A percentile compares a stretch with the other conserved stretches of the same genome.
These are phyloP conservation scores for Drosophila kanekoi DNA, from an alignment of 2,888 invertebrate species.

Conservation along the genomic window DNA sequence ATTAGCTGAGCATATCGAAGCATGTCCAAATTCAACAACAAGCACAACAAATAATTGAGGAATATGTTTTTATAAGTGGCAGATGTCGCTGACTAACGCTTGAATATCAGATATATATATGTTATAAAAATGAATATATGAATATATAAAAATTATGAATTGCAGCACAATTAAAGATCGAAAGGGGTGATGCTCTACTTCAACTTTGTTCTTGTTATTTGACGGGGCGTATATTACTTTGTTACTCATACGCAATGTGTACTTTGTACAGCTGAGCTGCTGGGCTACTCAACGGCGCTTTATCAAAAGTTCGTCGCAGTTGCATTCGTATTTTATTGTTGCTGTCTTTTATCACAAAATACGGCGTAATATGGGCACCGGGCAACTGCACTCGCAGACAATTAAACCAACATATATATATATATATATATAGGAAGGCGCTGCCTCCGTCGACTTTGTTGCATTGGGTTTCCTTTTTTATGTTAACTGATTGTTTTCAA, in stretches of 20 bases:
- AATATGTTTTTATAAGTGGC: background rate
- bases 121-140: background rate
- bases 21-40: background rate
- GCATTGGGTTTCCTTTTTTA: constrained; percentile 8
- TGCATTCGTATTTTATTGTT: constrained; percentile 27
- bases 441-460: background rate
- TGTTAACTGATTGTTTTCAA: constrained; percentile 21
- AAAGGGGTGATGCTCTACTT: constrained; percentile 20
- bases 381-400: constrained; percentile 33
- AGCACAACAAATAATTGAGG: background rate
- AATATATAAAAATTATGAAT: background rate
- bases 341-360: constrained; percentile 42
- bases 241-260: constrained; percentile 68
- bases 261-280: constrained; percentile 54
- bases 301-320: constrained; percentile 31
- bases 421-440: too few relatives aligned
- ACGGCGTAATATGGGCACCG: constrained; percentile 42
- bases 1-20: background rate
- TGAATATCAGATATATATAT: background rate
- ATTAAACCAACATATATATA: constrained; percentile 2
- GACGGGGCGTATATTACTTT: constrained; percentile 41
- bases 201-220: background rate
- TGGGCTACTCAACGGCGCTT: constrained; percentile 17
- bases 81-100: background rate
- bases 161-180: background rate